Evolutionary conservation across 2,113 vertebrate genomes (phyloP), one percentile per base, ranked within the genome.

Genomic region (Misgurnus anguillicaudatus): DNA sequence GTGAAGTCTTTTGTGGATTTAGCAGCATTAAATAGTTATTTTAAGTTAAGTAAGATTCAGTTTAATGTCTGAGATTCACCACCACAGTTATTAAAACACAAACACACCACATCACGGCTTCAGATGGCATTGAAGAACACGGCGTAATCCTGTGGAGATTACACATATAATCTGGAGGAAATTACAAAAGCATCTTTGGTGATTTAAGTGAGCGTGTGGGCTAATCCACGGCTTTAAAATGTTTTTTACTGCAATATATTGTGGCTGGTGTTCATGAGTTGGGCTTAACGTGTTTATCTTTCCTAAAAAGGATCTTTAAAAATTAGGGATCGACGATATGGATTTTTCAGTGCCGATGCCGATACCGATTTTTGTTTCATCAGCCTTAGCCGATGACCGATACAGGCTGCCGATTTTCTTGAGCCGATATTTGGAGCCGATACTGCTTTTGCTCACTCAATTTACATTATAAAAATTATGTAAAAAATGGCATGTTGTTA

Each of bases 211-310:
- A 87, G 86, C 80, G 85, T 81, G 68, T 75, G 76, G 82, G 85
- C n/a, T 86, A 87, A 89, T 90, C 87, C 81, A 69, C 39, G 51
- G 42, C 75, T 79, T 31, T 85, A 84, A 85, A 86, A 80, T 68
- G 63, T n/a, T 69, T 81, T 82, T 80, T 80, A 80, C 68, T 61
- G 3, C 16, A 36, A 74, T 60, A 81, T 51, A 68, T 31, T 13
- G 42, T 13, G 19, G 36, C 13, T 57, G 69, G 19, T 73, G 41
- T 55, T 17, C 57, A 21, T 16, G 8, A 58, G 66, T n/a, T 36
- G 16, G 16, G 5, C 10, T 41, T 21, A 48, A 38, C 9, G 19
- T 31, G 48, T 73, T 61, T 55, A 19, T 62, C 76, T 47, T 21
- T 64, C 42, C 42, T 68, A 80, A 67, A 17, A 36, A 65, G 36